Conservation (phyloP, 2,888 invertebrate genomes). For the Galerucella nymphaeae region DNA sequence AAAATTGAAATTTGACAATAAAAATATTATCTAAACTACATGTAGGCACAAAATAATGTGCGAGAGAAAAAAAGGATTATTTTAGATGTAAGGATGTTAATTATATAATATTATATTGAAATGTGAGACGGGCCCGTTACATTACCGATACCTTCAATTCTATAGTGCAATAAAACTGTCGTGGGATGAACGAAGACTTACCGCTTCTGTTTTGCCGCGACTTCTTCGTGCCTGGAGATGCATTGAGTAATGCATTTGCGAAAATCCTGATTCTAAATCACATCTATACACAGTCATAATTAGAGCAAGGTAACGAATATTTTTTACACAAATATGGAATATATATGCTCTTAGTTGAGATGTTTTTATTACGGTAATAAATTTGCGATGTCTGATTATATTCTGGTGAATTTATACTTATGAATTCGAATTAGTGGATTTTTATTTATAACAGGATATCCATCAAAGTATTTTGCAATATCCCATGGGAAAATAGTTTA, state of each 20-base stretch:
- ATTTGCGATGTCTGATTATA: constrained; percentile 3
- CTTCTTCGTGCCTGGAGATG: constrained; percentile 48
- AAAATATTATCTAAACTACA: no score
- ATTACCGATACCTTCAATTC: constrained; percentile 16
- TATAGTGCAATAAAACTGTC: constrained; percentile 48
- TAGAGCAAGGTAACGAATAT: constrained; percentile 51
- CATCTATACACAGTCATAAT: constrained; percentile 39
- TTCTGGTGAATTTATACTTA: neutral
- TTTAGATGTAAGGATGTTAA: neutral
- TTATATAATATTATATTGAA: neutral
- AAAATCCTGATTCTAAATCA: constrained; percentile 46
- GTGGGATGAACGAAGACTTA: constrained; percentile 43
- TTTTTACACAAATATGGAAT: constrained; percentile 29
- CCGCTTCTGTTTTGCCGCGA: constrained; percentile 10
- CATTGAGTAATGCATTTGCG: constrained; percentile 49
- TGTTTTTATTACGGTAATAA: neutral
- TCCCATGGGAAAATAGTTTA: neutral
- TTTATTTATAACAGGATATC: neutral
- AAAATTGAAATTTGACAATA: no score
- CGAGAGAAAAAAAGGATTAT: no score
- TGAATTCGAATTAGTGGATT: neutral
- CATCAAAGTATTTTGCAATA: neutral
- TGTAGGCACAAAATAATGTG: no score
- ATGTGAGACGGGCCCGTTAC: constrained; percentile 26
- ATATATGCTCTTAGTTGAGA: constrained; percentile 13